These are phyloP conservation scores for Tarsius wallacei DNA, from an alignment of 2,797 vertebrate genomes.

Conservation along the genomic window DNA sequence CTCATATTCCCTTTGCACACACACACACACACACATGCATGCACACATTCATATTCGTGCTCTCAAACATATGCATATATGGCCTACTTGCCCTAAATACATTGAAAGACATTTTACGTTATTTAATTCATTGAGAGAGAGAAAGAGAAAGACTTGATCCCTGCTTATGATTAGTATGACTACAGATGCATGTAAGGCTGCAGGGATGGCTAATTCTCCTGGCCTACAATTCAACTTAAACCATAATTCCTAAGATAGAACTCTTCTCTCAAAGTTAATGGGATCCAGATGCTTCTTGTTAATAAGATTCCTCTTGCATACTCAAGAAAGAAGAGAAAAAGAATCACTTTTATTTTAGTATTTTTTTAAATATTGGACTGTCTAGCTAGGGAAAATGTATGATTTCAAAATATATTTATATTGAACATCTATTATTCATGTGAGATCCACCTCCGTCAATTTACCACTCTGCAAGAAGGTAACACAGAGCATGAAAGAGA, in stretches of 20 bases:
- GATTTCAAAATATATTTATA: slow-evolving; percentile 79
- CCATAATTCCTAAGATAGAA: slow-evolving; percentile 94
- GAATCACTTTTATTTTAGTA: slow-evolving; percentile 55
- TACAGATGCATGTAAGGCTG: slow-evolving; percentile 92
- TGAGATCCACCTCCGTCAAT: neutral
- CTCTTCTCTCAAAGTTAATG: slow-evolving; percentile 91
- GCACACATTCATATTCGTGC: neutral
- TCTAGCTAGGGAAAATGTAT: slow-evolving; percentile 83
- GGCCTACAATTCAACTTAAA: slow-evolving; percentile 93
- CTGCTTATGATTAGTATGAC: slow-evolving; percentile 89
- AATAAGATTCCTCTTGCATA: slow-evolving; percentile 89
- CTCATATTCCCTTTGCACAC: neutral
- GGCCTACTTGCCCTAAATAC: slow-evolving; percentile 43
- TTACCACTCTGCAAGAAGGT: slow-evolving; percentile 65
- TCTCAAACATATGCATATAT: neutral
- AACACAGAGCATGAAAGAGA: slow-evolving; percentile 66
- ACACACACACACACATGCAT: fast-evolving
- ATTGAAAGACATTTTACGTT: slow-evolving; percentile 69
- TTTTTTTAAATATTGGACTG: slow-evolving; percentile 81
- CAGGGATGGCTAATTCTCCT: slow-evolving; percentile 92
- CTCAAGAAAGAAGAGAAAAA: slow-evolving; percentile 79
- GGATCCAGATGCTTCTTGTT: slow-evolving; percentile 94
- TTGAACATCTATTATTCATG: slow-evolving; percentile 70
- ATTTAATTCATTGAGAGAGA: slow-evolving; percentile 24
- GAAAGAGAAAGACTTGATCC: slow-evolving; percentile 81